Evolutionary conservation across 2,888 invertebrate species (phyloP), one percentile per base, ranked within the genome.

Genomic region (Camponotus fellah): DNA sequence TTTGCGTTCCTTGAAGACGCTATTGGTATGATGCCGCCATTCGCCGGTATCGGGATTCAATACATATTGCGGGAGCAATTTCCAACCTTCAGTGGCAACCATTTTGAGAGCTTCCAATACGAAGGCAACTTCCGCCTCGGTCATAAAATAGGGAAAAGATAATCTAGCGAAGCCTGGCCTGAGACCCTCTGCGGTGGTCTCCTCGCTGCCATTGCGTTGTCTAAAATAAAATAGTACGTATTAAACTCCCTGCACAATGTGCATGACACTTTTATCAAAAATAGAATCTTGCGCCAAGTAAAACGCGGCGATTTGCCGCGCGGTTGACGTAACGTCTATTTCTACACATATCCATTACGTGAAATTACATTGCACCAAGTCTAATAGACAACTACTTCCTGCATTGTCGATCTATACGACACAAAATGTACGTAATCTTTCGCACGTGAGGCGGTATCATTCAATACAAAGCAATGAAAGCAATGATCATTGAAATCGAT

Each of bases 81-180:
- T 98, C 98, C 98, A 98, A 0, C 97, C 98, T 95, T 98, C 97
- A 4, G 97, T 97, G 0, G 98, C 98, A 0, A 98, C 97, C 97
- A 98, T 97, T 94, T 97, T 97, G 26, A 99, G 95, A 0, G 98
- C 98, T 95, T 98, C 97, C 88, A 98, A 95, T 3, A 98, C 96
- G 94, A 97, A 98, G 0, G 97, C 97, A 32, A 98, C 95, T 93
- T 98, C 98, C 68, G 96, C 95, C 88, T 98, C 97, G 32, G 97
- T 96, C 96, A 97, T 97, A 94, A 98, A 98, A 95, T 97, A 99
- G 0, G 98, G 98, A 79, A 99, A 96, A 74, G 98, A 98, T 37
- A 99, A 96, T 86, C 98, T 96, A 40, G 97, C 97, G 95, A 98
- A 98, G 0, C 98, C 98, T 4, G 99, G 99, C 76, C 98, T 95